Conservation (phyloP, 35 echinoderm and acorn worm species). For the Chiridota heheva region DNA sequence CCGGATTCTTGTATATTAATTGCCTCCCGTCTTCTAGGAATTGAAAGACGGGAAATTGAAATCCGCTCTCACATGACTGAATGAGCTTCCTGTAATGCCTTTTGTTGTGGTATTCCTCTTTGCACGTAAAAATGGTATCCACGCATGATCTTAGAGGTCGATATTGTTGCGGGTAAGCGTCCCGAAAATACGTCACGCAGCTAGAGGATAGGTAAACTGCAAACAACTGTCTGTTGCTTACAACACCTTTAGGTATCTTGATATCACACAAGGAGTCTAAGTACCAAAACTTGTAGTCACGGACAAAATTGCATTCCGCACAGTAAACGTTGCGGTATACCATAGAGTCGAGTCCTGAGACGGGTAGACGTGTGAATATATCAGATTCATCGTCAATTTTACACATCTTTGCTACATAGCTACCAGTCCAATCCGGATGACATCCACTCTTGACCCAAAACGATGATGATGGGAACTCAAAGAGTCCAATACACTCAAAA, state of each 20-base stretch:
- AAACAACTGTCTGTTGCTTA: constrained; percentile 33
- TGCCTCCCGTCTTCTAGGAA: background rate
- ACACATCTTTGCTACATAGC: constrained; percentile 1
- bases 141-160: constrained; percentile 18
- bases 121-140: constrained; percentile 8
- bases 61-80: background rate
- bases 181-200: constrained; percentile 27
- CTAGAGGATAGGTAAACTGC: constrained; percentile 13
- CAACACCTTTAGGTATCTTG: constrained; percentile 1
- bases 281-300: constrained; percentile 26
- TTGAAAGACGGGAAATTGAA: constrained; percentile 13
- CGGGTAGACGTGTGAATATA: constrained; percentile 35
- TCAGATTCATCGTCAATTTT: background rate
- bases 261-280: constrained; percentile 33
- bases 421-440: constrained; percentile 10
- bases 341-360: background rate
- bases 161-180: constrained; percentile 14
- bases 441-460: constrained; percentile 41
- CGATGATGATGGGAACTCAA: constrained; percentile 14
- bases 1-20: constrained; percentile 28
- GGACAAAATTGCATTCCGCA: constrained; percentile 24
- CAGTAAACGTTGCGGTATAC: constrained; percentile 44
- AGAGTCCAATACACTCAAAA: constrained; percentile 34
- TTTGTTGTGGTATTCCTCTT: background rate
- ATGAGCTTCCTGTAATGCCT: background rate